A percentile compares a stretch with the other conserved stretches of the same genome.
phyloP scores from a whole-genome alignment of 2,113 vertebrate species.

The Strix uralensis region DNA sequence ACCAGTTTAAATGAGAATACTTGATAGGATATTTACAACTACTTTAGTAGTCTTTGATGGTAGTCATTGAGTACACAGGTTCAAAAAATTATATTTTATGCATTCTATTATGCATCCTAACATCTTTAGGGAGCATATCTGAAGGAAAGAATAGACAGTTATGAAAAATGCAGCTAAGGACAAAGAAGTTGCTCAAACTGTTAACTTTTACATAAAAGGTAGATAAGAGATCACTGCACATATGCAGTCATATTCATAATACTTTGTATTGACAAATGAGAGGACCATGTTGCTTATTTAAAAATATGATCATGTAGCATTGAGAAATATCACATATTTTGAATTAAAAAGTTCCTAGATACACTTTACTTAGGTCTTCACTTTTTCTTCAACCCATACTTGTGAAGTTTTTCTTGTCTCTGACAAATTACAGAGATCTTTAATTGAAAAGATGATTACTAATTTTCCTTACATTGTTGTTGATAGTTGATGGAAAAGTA shows the following conservation, averaged over 20 bases:
- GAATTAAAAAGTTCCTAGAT: background rate
- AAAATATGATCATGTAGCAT: background rate
- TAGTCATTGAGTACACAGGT: background rate
- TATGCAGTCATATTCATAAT: background rate
- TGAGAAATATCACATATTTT: background rate
- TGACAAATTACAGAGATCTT: background rate
- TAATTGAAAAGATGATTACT: background rate
- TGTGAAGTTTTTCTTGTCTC: background rate
- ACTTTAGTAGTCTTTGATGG: background rate
- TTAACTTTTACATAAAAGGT: background rate
- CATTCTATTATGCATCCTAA: background rate
- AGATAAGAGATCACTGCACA: background rate
- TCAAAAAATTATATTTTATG: background rate
- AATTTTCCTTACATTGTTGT: background rate
- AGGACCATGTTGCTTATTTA: background rate
- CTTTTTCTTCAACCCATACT: background rate
- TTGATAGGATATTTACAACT: background rate
- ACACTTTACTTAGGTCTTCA: background rate
- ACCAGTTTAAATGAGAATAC: background rate
- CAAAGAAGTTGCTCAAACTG: background rate
- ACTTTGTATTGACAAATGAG: background rate
- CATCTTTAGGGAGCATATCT: background rate
- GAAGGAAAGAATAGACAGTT: background rate
- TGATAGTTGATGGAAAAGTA: background rate
- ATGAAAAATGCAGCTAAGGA: background rate